phyloP scores from a whole-genome alignment of 2,113 vertebrate genomes.

The Tringa solitaria region DNA sequence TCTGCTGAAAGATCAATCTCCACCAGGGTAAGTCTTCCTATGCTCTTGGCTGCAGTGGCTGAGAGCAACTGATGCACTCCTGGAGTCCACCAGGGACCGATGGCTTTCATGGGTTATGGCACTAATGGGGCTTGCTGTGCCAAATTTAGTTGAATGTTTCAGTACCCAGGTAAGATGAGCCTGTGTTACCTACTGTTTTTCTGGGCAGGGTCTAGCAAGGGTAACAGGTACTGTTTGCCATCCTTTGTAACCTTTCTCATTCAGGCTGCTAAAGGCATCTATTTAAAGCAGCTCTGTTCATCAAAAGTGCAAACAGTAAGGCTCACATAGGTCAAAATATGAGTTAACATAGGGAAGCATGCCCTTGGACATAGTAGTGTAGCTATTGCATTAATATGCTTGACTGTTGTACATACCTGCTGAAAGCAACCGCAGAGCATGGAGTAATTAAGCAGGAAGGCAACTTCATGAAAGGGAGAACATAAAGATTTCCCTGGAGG shows the following conservation, averaged over 20 bases:
- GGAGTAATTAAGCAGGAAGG: background rate
- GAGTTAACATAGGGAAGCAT: background rate
- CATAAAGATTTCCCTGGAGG: background rate
- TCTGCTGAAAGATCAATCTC: background rate
- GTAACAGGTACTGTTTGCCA: background rate
- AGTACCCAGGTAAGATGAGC: background rate
- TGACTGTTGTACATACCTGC: background rate
- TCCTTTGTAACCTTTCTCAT: background rate
- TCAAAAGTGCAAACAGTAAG: background rate
- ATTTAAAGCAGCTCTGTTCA: background rate
- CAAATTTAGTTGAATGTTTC: background rate
- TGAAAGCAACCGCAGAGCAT: background rate
- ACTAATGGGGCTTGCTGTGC: background rate
- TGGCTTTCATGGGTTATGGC: fast-evolving
- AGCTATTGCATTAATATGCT: background rate
- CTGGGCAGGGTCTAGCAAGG: background rate
- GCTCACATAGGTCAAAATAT: background rate
- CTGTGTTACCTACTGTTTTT: background rate
- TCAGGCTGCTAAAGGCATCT: background rate
- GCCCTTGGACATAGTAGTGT: background rate
- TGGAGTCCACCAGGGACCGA: fast-evolving
- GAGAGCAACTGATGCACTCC: background rate
- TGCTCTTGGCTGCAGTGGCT: fast-evolving
- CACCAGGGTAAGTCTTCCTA: fast-evolving
- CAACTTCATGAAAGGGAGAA: background rate